Evolutionary conservation across 2,797 vertebrate genomes (phyloP), one percentile per base, ranked within the genome.

Genomic region (Jordanella pulchra): DNA sequence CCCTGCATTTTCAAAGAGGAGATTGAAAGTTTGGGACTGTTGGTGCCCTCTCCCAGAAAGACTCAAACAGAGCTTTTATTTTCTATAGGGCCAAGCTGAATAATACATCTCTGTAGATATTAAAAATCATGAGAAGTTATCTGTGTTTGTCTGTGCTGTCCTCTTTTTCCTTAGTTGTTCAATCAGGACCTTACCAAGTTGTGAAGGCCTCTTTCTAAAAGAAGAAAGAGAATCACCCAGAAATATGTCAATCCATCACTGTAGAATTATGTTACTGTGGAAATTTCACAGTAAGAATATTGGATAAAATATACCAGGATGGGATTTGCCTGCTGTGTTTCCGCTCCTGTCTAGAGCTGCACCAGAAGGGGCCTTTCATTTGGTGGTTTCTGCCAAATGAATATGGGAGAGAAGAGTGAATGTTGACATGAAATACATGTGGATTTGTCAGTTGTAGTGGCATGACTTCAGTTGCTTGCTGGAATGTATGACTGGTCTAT

Each of bases 401-500:
- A 66, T 74, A 69, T 21, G 78, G 73, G 78, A 85, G 83, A 65
- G 56, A 54, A 25, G 56, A 64, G 67, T 72, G 69, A 15, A 58
- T 63, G 69, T 14, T n/a, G 70, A 78, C 78, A 66, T 76, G 63
- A 76, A 76, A 54, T 76, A 66, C 42, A 72, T 84, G 81, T 79
- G 80, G 87, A 79, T 70, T 47, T 83, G 80, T 72, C 66, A 56
- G 76, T 79, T 23, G 50, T 73, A 65, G 83, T 69, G 70, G 76
- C 73, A 71, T 69, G 60, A 72, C 76, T 79, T 92, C 65, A 65
- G 10, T 90, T 91, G 80, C 87, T 68, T 67, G 68, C 69, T 9
- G 89, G 88, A 93, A 92, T 90, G 85, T 55, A 47, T 66, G 68
- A 53, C 79, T 64, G 74, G 77, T 91, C 78, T 89, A 87, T 94